Evolutionary conservation across 2,113 vertebrate species (phyloP).

Genomic region (Motacilla alba): DNA sequence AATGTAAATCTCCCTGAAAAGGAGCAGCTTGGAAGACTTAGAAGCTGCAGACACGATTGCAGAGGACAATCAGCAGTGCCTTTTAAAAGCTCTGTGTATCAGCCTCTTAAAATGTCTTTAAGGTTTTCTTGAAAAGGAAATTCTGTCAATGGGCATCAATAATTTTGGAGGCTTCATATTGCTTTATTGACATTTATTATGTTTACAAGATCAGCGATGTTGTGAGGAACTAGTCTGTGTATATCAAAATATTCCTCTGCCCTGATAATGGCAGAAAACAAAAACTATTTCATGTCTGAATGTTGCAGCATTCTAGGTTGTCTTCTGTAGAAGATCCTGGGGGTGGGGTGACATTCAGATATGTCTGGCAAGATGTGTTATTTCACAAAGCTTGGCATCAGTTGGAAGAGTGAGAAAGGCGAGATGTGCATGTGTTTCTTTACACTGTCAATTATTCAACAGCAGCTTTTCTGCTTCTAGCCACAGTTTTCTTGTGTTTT

Average conservation of each 20-base stretch:
- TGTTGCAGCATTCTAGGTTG: background rate
- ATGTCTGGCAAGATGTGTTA: background rate
- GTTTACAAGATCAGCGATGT: background rate
- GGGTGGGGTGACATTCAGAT: background rate
- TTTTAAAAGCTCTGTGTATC: background rate
- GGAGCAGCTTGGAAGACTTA: background rate
- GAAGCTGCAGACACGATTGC: background rate
- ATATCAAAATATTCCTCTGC: background rate
- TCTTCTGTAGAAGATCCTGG: background rate
- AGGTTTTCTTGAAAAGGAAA: background rate
- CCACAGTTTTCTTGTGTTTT: background rate
- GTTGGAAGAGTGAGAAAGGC: background rate
- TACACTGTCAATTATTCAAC: background rate
- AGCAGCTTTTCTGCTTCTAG: background rate
- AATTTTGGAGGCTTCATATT: background rate
- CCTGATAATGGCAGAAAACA: background rate
- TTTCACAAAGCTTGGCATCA: background rate
- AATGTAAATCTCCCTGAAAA: background rate
- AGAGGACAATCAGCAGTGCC: background rate
- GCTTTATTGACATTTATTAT: background rate
- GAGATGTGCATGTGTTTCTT: background rate
- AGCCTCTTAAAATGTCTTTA: background rate
- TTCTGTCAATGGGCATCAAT: background rate
- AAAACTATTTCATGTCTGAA: background rate
- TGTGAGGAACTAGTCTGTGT: background rate